Evolutionary conservation across 2,113 vertebrate genomes (phyloP).

Genomic region (Misgurnus anguillicaudatus): DNA sequence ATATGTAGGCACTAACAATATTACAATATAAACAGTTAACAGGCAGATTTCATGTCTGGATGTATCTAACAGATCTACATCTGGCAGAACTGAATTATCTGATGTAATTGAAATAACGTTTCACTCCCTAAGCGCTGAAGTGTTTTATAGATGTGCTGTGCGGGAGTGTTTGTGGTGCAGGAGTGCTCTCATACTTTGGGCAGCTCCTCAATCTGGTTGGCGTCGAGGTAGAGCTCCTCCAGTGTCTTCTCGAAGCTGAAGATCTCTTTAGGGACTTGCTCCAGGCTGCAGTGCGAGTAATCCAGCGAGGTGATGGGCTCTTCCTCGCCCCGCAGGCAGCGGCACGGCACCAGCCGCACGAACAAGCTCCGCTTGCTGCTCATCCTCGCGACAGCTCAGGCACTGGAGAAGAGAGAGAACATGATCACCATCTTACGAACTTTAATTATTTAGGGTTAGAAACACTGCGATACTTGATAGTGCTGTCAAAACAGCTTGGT

Average conservation of each 20-base stretch:
- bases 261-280: slow-evolving; percentile 98
- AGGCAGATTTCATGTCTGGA: too few relatives aligned
- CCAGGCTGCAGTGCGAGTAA: slow-evolving; percentile 99
- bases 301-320: slow-evolving; percentile 93
- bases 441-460: slow-evolving; percentile 6
- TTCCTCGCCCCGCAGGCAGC: slow-evolving; percentile 95
- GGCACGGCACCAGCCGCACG: slow-evolving; percentile 95
- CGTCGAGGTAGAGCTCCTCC: slow-evolving; percentile 98
- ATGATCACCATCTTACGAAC: slow-evolving; percentile 11
- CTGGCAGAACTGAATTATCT: too few relatives aligned
- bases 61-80: too few relatives aligned
- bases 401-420: slow-evolving; percentile 8
- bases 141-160: background rate
- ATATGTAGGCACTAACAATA: too few relatives aligned
- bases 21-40: too few relatives aligned
- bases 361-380: slow-evolving; percentile 93
- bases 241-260: slow-evolving; percentile 97
- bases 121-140: background rate
- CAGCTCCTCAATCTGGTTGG: slow-evolving; percentile 99
- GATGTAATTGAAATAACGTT: background rate
- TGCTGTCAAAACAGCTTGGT: slow-evolving; percentile 24
- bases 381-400: slow-evolving; percentile 72
- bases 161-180: background rate
- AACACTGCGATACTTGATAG: slow-evolving; percentile 18
- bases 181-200: slow-evolving; percentile 83